Evolutionary conservation across 2,888 invertebrate genomes (phyloP).

Genomic region (Apodemia mormo): DNA sequence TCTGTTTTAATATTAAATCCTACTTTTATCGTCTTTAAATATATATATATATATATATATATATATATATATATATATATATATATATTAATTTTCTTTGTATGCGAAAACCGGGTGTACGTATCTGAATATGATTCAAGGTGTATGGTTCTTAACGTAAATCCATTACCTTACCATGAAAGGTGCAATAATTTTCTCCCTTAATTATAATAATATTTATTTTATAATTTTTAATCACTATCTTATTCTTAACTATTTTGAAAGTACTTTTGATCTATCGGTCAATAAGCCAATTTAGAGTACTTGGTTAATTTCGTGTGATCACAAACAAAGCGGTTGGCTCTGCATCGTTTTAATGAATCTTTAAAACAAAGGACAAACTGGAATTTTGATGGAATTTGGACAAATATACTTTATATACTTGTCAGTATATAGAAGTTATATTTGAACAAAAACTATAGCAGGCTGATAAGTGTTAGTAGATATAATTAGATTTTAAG

Average conservation of each 20-base stretch:
- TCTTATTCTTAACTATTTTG: not conserved
- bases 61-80: no score
- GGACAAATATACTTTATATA: slow-evolving; percentile 10
- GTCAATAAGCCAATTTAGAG: not conserved
- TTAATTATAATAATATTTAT: no score
- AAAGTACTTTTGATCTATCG: not conserved
- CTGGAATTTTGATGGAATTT: not conserved
- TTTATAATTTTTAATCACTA: no score
- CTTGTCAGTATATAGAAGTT: not conserved
- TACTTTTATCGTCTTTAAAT: no score
- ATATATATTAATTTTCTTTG: no score
- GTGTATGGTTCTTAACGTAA: no score
- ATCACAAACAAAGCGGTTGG: not conserved
- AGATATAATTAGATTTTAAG: not conserved
- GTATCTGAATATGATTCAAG: no score
- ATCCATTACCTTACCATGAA: no score
- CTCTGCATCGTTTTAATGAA: not conserved
- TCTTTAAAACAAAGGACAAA: not conserved
- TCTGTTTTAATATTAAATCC: no score
- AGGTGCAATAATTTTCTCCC: no score
- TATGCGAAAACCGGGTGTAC: no score
- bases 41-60: no score
- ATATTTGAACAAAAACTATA: slow-evolving; percentile 6
- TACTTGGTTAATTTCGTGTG: not conserved
- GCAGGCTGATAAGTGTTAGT: slow-evolving; percentile 9